phyloP scores from a whole-genome alignment of 1,140 invertebrate species.

The Orussus abietinus region DNA sequence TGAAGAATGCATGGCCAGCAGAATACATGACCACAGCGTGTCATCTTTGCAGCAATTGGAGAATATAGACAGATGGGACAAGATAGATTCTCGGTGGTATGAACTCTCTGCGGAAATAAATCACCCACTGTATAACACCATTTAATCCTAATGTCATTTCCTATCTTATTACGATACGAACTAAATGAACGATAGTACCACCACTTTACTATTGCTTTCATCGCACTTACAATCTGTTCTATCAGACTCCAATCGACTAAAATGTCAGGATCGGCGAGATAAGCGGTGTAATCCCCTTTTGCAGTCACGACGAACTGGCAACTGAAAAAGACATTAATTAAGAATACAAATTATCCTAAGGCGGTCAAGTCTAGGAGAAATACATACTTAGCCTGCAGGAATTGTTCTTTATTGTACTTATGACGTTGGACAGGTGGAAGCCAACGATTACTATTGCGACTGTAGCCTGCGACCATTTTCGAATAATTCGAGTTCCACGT shows the following conservation, averaged over 20 bases:
- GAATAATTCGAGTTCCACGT: no score
- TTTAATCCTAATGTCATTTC: no score
- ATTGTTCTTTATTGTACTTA: slow-evolving; percentile 89
- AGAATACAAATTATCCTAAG: slow-evolving; percentile 9
- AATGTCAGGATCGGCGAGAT: slow-evolving; percentile 78
- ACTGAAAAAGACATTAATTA: slow-evolving; percentile 58
- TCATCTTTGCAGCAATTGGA: slow-evolving; percentile 85
- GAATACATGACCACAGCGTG: slow-evolving; percentile 91
- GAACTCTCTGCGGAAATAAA: slow-evolving; percentile 51
- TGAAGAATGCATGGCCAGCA: slow-evolving; percentile 95
- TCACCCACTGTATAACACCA: no score
- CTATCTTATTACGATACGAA: no score
- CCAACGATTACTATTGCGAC: slow-evolving; percentile 46
- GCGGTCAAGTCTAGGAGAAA: no score
- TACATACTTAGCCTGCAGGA: slow-evolving; percentile 84
- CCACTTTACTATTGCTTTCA: no score
- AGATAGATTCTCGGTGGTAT: slow-evolving; percentile 65
- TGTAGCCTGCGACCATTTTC: slow-evolving; percentile 29
- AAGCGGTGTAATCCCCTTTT: slow-evolving; percentile 71
- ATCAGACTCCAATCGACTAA: slow-evolving; percentile 88
- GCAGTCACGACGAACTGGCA: slow-evolving; percentile 91
- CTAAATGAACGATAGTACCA: no score
- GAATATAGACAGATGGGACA: slow-evolving; percentile 89
- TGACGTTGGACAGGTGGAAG: slow-evolving; percentile 55
- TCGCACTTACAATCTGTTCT: slow-evolving; percentile 87